Base-by-base conservation (phyloP, 2,888 invertebrate species). In the Oegoconia quadripuncta region DNA sequence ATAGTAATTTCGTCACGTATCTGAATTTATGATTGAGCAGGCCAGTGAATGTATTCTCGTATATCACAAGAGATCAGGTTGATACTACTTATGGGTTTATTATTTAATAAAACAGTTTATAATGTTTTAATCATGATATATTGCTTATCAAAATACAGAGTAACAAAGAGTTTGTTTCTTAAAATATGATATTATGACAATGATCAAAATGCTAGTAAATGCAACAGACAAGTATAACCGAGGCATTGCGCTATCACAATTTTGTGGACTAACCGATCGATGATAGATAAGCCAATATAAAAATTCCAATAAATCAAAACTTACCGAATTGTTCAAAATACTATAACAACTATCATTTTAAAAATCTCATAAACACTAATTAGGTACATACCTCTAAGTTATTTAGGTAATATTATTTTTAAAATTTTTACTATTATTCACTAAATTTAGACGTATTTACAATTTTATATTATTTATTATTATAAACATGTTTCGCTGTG, bases 141-240 rank as follows among this genome's bases (percentile, higher is more conserved):
- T 87, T 86, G 86, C 86, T 86, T 87, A 87, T 79, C 81, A 80
- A n/a, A n/a, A 71, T 84, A 86, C 74, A 79, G 75, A 80, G 74
- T 81, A 86, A 86, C 84, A 86, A 79, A 80, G 58, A 65, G 73
- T 72, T 73, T 69, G 72, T 80, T 71, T 73, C 75, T 70, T 74
- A 77, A 67, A 76, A 73, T 75, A 73, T 64, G 74, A 72, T 72
- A 73, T 65, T 66, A 70, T 74, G 75, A 78, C 59, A 70, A 72
- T 70, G 69, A 61, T 73, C 65, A 68, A 87, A 86, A 87, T 86
- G 84, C 87, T 86, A 81, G 71, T 87, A 87, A 87, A 87, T 87
- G 87, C 87, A 86, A 81, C 68, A 67, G 72, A 78, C 67, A 76
- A 70, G 71, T 70, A 64, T 63, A 67, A 74, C 59, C 65, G 68